A percentile compares a stretch with the other conserved stretches of the same genome.
phyloP scores from a whole-genome alignment of 2,888 invertebrate genomes.

The Gisinianus flammeolus region DNA sequence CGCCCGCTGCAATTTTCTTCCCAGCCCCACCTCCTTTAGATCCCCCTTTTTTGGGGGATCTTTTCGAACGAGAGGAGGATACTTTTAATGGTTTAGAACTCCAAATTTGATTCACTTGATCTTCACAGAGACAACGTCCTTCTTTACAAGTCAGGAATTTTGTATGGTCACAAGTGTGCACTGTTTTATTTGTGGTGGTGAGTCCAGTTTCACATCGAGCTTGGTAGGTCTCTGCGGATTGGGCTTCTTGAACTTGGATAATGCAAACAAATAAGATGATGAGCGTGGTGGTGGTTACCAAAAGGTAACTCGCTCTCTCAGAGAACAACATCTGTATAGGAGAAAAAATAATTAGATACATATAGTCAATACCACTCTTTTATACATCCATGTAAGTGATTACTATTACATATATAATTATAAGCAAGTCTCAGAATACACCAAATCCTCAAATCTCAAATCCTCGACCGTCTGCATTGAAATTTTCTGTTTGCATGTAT shows the following conservation, averaged over 20 bases:
- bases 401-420: too few relatives aligned
- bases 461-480: too few relatives aligned
- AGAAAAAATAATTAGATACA: not conserved
- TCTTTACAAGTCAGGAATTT: not conserved
- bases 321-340: not conserved
- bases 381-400: too few relatives aligned
- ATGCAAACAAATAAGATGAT: not conserved
- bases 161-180: conserved; percentile 19
- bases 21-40: not conserved
- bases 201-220: conserved; percentile 11
- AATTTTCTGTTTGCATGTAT: too few relatives aligned
- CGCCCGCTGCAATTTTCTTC: not conserved
- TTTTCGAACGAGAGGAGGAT: not conserved
- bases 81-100: not conserved
- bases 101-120: conserved; percentile 30
- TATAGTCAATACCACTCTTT: too few relatives aligned
- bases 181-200: not conserved
- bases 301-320: not conserved
- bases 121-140: conserved; percentile 21
- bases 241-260: not conserved
- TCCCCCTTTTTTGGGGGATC: conserved; percentile 15
- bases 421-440: too few relatives aligned
- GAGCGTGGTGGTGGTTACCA: not conserved
- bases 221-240: conserved; percentile 1
- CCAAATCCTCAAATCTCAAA: too few relatives aligned